Evolutionary conservation across 2,113 vertebrate genomes (phyloP), one percentile per base, ranked within the genome.

Genomic region (Podarcis raffonei): DNA sequence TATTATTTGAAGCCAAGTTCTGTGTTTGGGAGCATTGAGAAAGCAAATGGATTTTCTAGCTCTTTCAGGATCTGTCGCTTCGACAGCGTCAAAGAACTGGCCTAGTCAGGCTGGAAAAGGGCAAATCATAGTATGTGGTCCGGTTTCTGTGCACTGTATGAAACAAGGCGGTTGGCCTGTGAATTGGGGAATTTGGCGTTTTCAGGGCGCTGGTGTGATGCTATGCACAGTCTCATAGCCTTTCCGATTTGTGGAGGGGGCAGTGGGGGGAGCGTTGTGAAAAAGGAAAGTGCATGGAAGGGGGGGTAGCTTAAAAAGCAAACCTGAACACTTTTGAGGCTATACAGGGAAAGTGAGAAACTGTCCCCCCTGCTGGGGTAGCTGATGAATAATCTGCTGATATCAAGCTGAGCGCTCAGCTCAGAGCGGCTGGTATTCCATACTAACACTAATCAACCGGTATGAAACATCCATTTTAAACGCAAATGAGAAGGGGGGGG

Each of bases 361-460:
- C 95, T 94, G 95, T 97, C 97, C 97, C 97, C 92, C 98, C 98
- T 97, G 98, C 98, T 94, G 96, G 96, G 97, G 96, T 93, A 89
- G 94, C 66, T 97, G 98, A 97, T 98, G 97, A 97, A 97, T 95
- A 95, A 97, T 94, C 96, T 94, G 93, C 94, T 90, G 97, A 94
- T 95, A 97, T 96, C 97, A 96, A 97, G 96, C 97, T 97, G 94
- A 90, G 96, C 94, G 92, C 72, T 92, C 95, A 94, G 95, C 96
- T 97, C 95, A 71, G 92, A 96, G 96, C 93, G n/a, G 93, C 95
- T 95, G 94, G 92, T 95, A 94, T 97, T 95, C 97, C 94, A 94
- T 91, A 96, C 96, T 93, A 92, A 93, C 96, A 93, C 95, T 97
- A 96, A 97, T 97, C 96, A 97, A 85, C 84, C 95, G 92, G 93